Evolutionary conservation across 1,140 invertebrate species (phyloP), one percentile per base, ranked within the genome.

Genomic region (Cheumatopsyche charites): DNA sequence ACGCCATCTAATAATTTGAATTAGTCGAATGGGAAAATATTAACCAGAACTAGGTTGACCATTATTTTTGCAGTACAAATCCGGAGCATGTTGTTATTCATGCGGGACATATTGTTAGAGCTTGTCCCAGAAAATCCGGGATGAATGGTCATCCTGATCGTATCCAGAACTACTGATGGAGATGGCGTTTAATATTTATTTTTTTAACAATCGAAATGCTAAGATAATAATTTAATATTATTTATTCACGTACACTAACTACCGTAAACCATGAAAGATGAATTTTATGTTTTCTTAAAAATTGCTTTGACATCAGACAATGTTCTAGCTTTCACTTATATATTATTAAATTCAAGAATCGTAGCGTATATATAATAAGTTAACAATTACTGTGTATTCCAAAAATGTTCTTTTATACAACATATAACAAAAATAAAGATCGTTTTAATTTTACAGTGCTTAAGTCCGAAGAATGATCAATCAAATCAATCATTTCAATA

Each of bases 361-460:
- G 26, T 63, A 63, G 55, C 62, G n/a, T n/a, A n/a, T n/a, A 41
- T 63, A 42, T 15, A 67, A 47, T 29, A 67, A 41, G 21, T 67
- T 49, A 67, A 67, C 63, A 67, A 67, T 29, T 42, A 67, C 23
- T 67, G 63, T 49, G 63, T 67, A 63, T 67, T 67, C 62, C 23
- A 47, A 41, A 49, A 67, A 67, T 45, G 45, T 49, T 67, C 43
- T 21, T 67, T 67, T 67, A 49, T 67, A 67, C 63, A 67, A 67
- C 63, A 67, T 49, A 67, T 67, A 67, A 67, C 63, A 67, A 67
- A 67, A 67, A 47, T 67, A 67, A 67, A 67, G 36, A 63, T 63
- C 62, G 41, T 63, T 41, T 43, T 29, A 63, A 41, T 63, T 42
- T 63, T 23, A 19, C 62, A 63, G 41, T 63, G 55, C 55, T 58